Evolutionary conservation across 2,113 vertebrate species (phyloP).

Genomic region (Morone saxatilis): DNA sequence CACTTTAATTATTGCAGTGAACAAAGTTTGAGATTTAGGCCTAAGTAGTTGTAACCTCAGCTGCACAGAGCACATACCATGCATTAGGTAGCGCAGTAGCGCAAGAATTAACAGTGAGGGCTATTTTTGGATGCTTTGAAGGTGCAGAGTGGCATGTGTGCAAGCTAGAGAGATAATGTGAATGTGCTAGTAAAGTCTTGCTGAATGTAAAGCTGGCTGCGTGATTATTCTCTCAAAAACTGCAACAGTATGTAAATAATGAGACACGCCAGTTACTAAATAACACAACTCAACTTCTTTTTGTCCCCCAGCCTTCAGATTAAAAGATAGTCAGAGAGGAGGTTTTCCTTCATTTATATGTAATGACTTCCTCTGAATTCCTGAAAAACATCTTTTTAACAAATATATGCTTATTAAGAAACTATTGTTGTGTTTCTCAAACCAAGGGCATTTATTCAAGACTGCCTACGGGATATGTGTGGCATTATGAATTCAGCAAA

Average conservation of each 20-base stretch:
- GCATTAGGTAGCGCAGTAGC: neutral
- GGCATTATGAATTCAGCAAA: conserved; percentile 22
- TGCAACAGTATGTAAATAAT: conserved; percentile 25
- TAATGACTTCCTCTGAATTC: neutral
- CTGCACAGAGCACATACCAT: neutral
- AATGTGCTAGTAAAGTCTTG: neutral
- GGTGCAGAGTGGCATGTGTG: conserved; percentile 17
- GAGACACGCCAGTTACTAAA: neutral
- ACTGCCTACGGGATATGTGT: neutral
- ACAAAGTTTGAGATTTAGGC: conserved; percentile 39
- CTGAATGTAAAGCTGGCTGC: neutral
- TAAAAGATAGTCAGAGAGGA: neutral
- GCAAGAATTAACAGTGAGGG: neutral
- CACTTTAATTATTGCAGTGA: conserved; percentile 51
- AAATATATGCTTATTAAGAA: conserved; percentile 11
- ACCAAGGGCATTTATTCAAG: neutral
- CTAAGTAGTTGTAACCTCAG: conserved; percentile 22
- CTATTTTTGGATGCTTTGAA: conserved; percentile 49
- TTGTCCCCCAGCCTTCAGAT: neutral
- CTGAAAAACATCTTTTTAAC: neutral
- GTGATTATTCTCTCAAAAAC: conserved; percentile 2
- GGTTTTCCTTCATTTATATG: conserved; percentile 1
- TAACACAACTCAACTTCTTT: neutral
- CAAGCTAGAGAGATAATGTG: conserved; percentile 7
- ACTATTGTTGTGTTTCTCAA: neutral